A percentile compares a stretch with the other conserved stretches of the same genome.
phyloP scores from a whole-genome alignment of 2,797 vertebrate species.

The Lateolabrax maculatus region DNA sequence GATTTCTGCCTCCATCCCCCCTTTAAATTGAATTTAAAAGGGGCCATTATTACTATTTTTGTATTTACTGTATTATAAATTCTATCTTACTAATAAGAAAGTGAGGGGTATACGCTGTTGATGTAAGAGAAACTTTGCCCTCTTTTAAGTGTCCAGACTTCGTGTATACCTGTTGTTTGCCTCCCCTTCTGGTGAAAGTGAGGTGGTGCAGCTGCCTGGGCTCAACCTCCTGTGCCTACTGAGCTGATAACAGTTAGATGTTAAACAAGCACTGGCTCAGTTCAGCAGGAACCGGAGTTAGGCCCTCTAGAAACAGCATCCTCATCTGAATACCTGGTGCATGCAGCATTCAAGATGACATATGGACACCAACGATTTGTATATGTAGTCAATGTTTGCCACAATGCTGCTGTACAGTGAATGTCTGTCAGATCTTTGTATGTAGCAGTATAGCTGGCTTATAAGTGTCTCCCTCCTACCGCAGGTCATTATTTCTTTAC shows the following conservation, averaged over 20 bases:
- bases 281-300: conserved; percentile 93
- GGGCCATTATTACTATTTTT: not conserved
- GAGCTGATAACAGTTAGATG: conserved; percentile 91
- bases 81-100: not conserved
- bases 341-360: conserved; percentile 9
- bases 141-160: not conserved
- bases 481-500: conserved; percentile 23
- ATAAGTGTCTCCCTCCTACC: conserved; percentile 1
- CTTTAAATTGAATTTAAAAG: not conserved
- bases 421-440: not conserved
- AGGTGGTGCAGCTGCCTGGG: conserved; percentile 76
- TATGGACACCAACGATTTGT: not conserved
- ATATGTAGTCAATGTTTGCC: not conserved
- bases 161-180: conserved; percentile 32
- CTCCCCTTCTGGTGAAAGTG: conserved; percentile 55
- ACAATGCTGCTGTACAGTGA: not conserved
- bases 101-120: not conserved
- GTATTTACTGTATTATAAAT: not conserved
- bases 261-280: conserved; percentile 89
- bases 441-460: not conserved
- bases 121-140: not conserved
- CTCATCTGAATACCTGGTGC: not conserved
- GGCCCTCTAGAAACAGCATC: conserved; percentile 81
- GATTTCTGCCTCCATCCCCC: not conserved
- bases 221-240: conserved; percentile 92